Evolutionary conservation across 2,797 vertebrate species (phyloP).

Genomic region (Gastrophryne carolinensis): DNA sequence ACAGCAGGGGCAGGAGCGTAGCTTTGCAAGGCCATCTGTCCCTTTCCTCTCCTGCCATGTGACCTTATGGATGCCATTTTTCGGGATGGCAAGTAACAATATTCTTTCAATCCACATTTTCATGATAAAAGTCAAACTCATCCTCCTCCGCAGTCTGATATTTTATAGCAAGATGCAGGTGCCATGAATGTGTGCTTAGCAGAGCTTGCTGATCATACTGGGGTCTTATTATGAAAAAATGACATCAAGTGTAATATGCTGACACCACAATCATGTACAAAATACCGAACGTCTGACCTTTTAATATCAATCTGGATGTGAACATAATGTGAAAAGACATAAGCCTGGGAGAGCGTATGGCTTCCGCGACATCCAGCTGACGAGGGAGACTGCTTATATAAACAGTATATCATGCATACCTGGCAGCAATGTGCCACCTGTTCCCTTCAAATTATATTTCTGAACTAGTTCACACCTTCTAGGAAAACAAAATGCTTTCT

Average conservation of each 20-base stretch:
- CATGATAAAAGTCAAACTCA: slow-evolving; percentile 15
- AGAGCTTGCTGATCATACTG: neutral
- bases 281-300: neutral
- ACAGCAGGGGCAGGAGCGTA: slow-evolving; percentile 24
- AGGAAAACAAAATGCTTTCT: too few species aligned
- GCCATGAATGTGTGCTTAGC: neutral
- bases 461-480: too few species aligned
- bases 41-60: slow-evolving; percentile 48
- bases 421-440: too few species aligned
- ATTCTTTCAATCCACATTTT: slow-evolving; percentile 17
- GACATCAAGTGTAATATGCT: neutral
- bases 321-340: neutral
- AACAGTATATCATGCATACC: too few species aligned
- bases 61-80: slow-evolving; percentile 50
- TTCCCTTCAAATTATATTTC: too few species aligned
- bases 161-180: neutral
- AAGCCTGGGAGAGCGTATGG: neutral
- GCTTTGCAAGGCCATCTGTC: slow-evolving; percentile 39
- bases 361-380: neutral
- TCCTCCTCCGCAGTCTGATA: slow-evolving; percentile 4
- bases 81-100: slow-evolving; percentile 31
- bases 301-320: neutral
- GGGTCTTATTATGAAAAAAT: neutral
- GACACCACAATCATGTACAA: neutral
- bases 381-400: too few species aligned